Base-by-base conservation (phyloP, 2,888 invertebrate genomes). In the Polyploca ridens region DNA sequence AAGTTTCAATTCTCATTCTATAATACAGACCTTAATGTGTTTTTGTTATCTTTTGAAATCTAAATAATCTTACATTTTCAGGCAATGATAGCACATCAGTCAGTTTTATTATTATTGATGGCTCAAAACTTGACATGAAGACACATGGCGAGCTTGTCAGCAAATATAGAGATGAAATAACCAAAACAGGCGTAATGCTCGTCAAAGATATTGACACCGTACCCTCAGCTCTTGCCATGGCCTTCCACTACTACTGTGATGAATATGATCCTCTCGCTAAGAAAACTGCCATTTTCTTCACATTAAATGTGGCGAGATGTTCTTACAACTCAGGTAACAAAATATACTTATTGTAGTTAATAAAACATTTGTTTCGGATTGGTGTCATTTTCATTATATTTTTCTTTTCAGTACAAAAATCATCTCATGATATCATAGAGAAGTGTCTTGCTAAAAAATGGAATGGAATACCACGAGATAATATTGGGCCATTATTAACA, bases 231-330 rank as follows among this genome's bases (percentile, higher is more conserved):
- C 81, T 94, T 1, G 94, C 94, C 0, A 93, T 93, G 91, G 94
- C 94, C 1, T 93, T 94, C 70, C 94, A 94, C 73, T 94, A 93
- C 70, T 94, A 92, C 69, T 94, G 94, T 68, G 94, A 94, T 76
- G 94, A 94, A 72, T 91, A 88, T 74, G 89, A 90, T 64, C 94
- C 94, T 1, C 76, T 94, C 1, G 91, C 90, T 3, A 89, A 88
- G 62, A 88, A 84, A 63, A 91, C 90, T 66, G 94, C 93, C 38
- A 90, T 94, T 75, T 92, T 94, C 72, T 92, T 93, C 70, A 94
- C 93, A 8, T 70, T 94, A 54, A 87, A 94, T 73, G 70, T 89
- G 63, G 87, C 88, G 3, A 82, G 81, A 63, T 94, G 94, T 71
- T 76, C 84, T 3, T 72, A 76, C 64, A 61, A 64, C 8, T 66